These are phyloP conservation scores for Neuroterus valhalla DNA, from an alignment of 1,140 invertebrate species.

Conservation along the genomic window DNA sequence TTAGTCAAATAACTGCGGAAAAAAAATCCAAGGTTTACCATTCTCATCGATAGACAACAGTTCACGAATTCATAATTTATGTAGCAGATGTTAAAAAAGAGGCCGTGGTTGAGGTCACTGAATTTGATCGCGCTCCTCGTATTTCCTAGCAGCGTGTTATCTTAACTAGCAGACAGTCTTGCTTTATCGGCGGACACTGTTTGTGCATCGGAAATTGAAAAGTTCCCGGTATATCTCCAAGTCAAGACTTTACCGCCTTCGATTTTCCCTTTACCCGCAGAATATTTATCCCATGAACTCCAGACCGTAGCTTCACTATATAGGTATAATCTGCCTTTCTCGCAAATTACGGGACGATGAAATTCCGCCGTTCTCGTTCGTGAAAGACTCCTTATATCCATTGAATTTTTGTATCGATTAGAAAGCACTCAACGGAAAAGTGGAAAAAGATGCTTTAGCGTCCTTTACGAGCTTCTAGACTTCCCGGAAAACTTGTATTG, in stretches of 20 bases:
- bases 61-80: too few relatives aligned
- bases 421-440: slow-evolving; percentile 4
- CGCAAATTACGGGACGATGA: not conserved
- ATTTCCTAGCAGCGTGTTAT: not conserved
- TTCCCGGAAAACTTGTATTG: not conserved
- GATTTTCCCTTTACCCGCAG: not conserved
- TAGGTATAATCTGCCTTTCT: not conserved
- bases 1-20: too few relatives aligned
- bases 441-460: slow-evolving; percentile 1
- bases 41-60: too few relatives aligned
- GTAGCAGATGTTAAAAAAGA: too few relatives aligned
- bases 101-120: slow-evolving; percentile 1
- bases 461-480: slow-evolving; percentile 4
- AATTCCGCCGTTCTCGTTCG: not conserved
- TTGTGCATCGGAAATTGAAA: slow-evolving; percentile 2
- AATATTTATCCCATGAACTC: not conserved
- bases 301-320: too few relatives aligned
- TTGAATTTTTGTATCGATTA: slow-evolving; percentile 13
- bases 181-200: not conserved
- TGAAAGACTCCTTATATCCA: not conserved
- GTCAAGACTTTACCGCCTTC: not conserved
- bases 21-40: too few relatives aligned
- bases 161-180: not conserved
- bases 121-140: slow-evolving; percentile 16
- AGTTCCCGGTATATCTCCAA: not conserved